Evolutionary conservation across 2,113 vertebrate species (phyloP).

Genomic region (Dipodomys ordii): DNA sequence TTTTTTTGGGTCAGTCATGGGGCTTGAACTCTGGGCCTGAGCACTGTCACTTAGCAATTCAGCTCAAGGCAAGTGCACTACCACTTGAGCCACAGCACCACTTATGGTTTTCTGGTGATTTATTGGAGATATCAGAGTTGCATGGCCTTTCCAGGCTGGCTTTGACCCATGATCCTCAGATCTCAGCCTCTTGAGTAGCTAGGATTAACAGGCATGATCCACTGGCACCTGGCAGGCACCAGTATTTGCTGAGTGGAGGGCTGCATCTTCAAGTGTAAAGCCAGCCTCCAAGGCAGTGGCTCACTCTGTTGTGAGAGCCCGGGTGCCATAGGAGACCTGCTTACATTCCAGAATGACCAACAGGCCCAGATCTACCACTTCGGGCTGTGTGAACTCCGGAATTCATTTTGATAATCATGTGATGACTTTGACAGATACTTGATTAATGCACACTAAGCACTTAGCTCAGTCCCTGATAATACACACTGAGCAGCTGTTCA

Average conservation of each 20-base stretch:
- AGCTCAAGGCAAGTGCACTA: too few species aligned
- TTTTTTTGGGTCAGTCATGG: too few species aligned
- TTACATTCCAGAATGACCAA: neutral
- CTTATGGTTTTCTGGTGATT: too few species aligned
- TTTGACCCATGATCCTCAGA: too few species aligned
- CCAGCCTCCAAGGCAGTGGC: neutral
- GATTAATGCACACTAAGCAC: neutral
- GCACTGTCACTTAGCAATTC: too few species aligned
- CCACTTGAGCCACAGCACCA: too few species aligned
- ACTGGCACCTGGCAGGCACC: neutral
- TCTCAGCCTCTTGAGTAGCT: too few species aligned
- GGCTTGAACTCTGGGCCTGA: too few species aligned
- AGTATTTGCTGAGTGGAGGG: neutral
- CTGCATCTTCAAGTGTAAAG: neutral
- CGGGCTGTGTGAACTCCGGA: neutral
- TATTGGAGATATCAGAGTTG: too few species aligned
- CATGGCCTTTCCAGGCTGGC: too few species aligned
- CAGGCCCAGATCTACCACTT: neutral
- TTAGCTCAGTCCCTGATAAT: neutral
- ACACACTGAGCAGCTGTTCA: neutral
- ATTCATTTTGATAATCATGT: neutral
- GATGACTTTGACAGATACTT: neutral
- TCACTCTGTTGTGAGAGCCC: neutral
- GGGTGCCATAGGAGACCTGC: neutral
- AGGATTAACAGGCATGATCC: too few species aligned